Evolutionary conservation across 2,113 vertebrate genomes (phyloP), one percentile per base, ranked within the genome.

Genomic region (Leptodactylus fuscus): DNA sequence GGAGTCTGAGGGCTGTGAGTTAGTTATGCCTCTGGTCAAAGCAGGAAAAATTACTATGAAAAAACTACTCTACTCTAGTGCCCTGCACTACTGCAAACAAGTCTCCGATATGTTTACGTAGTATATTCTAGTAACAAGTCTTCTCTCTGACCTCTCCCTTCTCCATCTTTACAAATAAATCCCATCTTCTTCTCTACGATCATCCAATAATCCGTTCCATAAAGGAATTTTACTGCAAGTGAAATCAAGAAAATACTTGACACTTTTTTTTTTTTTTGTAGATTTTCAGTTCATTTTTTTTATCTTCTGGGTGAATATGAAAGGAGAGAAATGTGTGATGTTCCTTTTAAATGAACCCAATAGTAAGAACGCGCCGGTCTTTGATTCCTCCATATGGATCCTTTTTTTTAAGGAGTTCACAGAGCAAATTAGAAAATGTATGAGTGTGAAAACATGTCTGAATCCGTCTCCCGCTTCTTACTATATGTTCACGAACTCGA

Each of bases 311-410:
- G 16, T 36, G 32, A 69, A 69, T 69, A 36, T 36, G 32, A 69
- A 36, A 2, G 1, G 16, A 69, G 36, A 36, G 65, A 36, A 69
- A 69, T 8, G 65, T 69, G 65, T 69, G 65, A 69, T 34, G 32
- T 36, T 69, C 29, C 65, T 69, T 34, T 69, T 36, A 69, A 20
- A 36, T 69, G 5, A 69, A 69, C 29, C 29, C 65, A 69, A 36
- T 36, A 2, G 32, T 69, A 69, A 36, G 16, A 69, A 20, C 15
- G 6, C 65, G 6, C 10, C 29, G 6, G 60, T 32, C 60, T 32
- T 6, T 65, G 60, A 18, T 65, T 65, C 60, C 60, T 32, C 60
- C 29, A 65, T 65, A 65, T 65, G 60, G 60, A 65, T 65, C 60
- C 29, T 65, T 32, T 65, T 32, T 65, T 32, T 16, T 65, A 32